Evolutionary conservation across 2,888 invertebrate species (phyloP).

Genomic region (Eulithis testata): DNA sequence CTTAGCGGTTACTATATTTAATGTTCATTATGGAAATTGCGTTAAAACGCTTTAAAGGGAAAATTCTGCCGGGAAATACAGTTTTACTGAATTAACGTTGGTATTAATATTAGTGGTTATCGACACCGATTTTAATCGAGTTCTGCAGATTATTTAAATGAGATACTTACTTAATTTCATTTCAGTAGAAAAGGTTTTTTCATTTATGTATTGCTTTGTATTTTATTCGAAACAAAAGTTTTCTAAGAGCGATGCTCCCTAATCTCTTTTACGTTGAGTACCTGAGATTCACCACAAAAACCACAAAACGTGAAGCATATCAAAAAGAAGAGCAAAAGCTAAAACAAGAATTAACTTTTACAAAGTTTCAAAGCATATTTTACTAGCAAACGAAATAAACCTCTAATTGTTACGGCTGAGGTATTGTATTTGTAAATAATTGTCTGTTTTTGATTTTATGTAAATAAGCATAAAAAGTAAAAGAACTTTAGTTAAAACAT

Average conservation of each 20-base stretch:
- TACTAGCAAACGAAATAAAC: slow-evolving; percentile 31
- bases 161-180: too few relatives aligned
- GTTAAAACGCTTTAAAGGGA: slow-evolving; percentile 4
- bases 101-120: too few relatives aligned
- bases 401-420: slow-evolving; percentile 31
- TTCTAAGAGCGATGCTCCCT: neutral
- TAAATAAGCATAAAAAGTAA: slow-evolving; percentile 43
- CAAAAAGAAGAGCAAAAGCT: slow-evolving; percentile 33
- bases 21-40: slow-evolving; percentile 15
- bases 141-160: too few relatives aligned
- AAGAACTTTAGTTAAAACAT: slow-evolving; percentile 29
- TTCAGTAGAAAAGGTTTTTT: too few relatives aligned
- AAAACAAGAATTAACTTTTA: slow-evolving; percentile 32
- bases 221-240: slow-evolving; percentile 1
- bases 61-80: slow-evolving; percentile 7
- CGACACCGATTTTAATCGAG: too few relatives aligned
- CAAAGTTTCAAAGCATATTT: slow-evolving; percentile 38
- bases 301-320: slow-evolving; percentile 31
- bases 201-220: too few relatives aligned
- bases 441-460: slow-evolving; percentile 34
- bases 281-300: slow-evolving; percentile 21
- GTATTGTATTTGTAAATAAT: slow-evolving; percentile 35
- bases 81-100: neutral
- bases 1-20: slow-evolving; percentile 8
- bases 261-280: slow-evolving; percentile 14